Evolutionary conservation across 1,140 invertebrate genomes (phyloP), one percentile per base, ranked within the genome.

Genomic region (Wiebesia pumilae): DNA sequence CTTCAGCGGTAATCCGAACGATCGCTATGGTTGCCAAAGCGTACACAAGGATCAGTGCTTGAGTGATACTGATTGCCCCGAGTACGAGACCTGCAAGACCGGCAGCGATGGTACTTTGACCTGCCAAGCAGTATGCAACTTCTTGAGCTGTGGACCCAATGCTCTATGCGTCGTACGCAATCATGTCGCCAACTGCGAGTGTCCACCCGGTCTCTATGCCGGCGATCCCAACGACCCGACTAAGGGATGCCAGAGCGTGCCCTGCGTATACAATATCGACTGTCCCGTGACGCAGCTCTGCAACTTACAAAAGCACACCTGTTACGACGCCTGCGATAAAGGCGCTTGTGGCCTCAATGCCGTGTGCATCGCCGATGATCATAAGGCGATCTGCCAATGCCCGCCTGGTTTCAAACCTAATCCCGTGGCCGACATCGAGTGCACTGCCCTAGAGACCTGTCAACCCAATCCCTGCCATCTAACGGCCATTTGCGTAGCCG

Each of bases 101-200:
- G 89, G 90, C 3, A 51, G 83, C 0, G 93, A 94, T 7, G 93
- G 94, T 16, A 16, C 14, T 3, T 87, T 94, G 14, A 90, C 93
- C 19, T 98, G 97, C 91, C 93, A 95, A 81, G 94, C 96, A 1
- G 97, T 97, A 80, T 98, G 98, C 91, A 95, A 96, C 81, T 94
- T 94, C 30, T 90, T 97, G 4, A 94, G 94, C 65, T 98, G 98
- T 92, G 98, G 98, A 12, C 97, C 97, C 0, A 96, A 97, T 88
- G 97, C 97, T 33, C 93, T 98, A 24, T 98, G 97, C 90, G 94
- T 98, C 27, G 97, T 97, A 4, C 97, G 98, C 88, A 98, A 98
- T 92, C 97, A 98, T 91, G 96, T 96, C 9, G 96, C 97, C 0
- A 96, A 97, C 91, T 98, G 97, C 90, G 96, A 97, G 90, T 98